A percentile compares a stretch with the other conserved stretches of the same genome.
phyloP scores from a whole-genome alignment of 2,888 invertebrate species.

The Drosophila infuscata region DNA sequence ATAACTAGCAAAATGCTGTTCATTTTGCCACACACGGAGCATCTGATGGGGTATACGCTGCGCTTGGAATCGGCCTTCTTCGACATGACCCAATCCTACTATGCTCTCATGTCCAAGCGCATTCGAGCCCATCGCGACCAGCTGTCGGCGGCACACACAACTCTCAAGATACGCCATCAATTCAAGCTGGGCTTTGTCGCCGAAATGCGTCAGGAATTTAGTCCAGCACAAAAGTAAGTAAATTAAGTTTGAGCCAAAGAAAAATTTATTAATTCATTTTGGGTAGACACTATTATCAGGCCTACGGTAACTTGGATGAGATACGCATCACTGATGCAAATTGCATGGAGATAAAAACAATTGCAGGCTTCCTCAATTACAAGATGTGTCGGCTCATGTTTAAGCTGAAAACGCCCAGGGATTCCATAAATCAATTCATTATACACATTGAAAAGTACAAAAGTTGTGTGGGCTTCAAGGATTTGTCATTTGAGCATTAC shows the following conservation, averaged over 20 bases:
- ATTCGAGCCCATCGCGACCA: slow-evolving; percentile 96
- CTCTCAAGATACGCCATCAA: slow-evolving; percentile 96
- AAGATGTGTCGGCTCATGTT: slow-evolving; percentile 97
- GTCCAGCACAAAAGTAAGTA: slow-evolving; percentile 91
- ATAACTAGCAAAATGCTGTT: slow-evolving; percentile 96
- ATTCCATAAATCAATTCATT: slow-evolving; percentile 97
- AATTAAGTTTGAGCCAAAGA: fast-evolving
- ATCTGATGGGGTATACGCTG: slow-evolving; percentile 90
- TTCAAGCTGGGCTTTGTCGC: slow-evolving; percentile 98
- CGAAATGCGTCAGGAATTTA: slow-evolving; percentile 96
- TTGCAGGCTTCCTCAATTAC: slow-evolving; percentile 98
- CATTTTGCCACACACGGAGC: slow-evolving; percentile 95
- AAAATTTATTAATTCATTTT: slow-evolving; percentile 27
- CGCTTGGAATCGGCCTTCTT: slow-evolving; percentile 97
- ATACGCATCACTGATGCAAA: slow-evolving; percentile 95
- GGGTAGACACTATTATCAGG: slow-evolving; percentile 91
- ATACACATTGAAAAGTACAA: slow-evolving; percentile 96
- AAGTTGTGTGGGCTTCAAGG: slow-evolving; percentile 91
- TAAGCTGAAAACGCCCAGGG: slow-evolving; percentile 94
- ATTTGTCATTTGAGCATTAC: slow-evolving; percentile 96
- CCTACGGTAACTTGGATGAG: slow-evolving; percentile 95
- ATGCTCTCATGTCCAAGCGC: slow-evolving; percentile 94
- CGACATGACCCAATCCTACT: slow-evolving; percentile 96
- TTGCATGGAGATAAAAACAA: slow-evolving; percentile 95
- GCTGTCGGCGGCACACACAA: slow-evolving; percentile 95